Conservation (phyloP, 2,888 invertebrate genomes). For the Xylota segnis region DNA sequence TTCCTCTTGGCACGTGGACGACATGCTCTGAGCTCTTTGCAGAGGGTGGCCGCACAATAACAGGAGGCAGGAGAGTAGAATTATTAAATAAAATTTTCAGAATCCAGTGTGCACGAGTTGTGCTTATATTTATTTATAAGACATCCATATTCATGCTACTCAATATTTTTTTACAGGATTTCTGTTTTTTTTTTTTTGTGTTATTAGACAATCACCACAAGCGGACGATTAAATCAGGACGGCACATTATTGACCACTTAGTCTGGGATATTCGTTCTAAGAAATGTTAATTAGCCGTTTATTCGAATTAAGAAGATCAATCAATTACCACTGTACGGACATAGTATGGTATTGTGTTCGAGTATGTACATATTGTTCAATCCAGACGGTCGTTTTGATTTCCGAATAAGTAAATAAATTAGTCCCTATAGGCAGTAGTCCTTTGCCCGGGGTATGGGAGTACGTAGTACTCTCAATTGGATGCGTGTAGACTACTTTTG, state of each 20-base stretch:
- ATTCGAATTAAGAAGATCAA: conserved; percentile 4
- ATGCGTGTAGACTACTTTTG: not conserved
- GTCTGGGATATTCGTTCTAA: not conserved
- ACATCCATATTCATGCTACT: not conserved
- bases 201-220: conserved; percentile 7
- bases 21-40: not conserved
- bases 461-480: not conserved
- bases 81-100: not conserved
- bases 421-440: too few relatives aligned
- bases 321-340: not conserved
- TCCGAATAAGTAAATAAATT: conserved; percentile 1
- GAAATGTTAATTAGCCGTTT: conserved; percentile 4
- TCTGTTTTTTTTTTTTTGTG: not conserved
- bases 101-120: conserved; percentile 3
- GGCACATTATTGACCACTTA: not conserved
- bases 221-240: not conserved
- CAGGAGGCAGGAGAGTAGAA: not conserved
- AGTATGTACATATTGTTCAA: not conserved
- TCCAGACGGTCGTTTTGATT: not conserved
- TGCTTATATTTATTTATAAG: not conserved
- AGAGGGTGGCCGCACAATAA: not conserved
- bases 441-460: too few relatives aligned
- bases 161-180: not conserved
- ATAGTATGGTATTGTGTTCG: not conserved
- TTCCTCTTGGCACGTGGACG: not conserved